Evolutionary conservation across 1,140 invertebrate genomes (phyloP), one percentile per base, ranked within the genome.

Genomic region (Polypedilum vanderplanki): DNA sequence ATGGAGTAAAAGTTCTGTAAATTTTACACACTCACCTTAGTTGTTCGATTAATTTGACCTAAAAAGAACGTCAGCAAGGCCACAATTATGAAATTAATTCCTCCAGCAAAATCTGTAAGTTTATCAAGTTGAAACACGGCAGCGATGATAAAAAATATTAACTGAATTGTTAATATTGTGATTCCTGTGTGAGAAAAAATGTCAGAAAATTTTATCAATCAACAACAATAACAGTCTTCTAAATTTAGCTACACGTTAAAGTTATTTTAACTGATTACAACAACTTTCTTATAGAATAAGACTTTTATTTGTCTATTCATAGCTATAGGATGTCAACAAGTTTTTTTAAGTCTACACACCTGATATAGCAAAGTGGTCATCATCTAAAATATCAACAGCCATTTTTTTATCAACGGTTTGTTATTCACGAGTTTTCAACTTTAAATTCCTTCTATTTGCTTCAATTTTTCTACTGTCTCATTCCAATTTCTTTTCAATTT

Each of bases 61-160:
- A 96, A 85, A 78, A 91, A 90, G 83, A 96, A 95, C 5, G 94
- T 95, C 5, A 96, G 83, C 74, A 96, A 80, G 12, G 94, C 93
- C 75, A 96, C 86, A 64, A 95, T 91, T 76, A 96, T 93, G 81
- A 97, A 96, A 84, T 96, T 96, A 70, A 91, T 90, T 75, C 94
- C 94, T 7, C 94, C 93, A 75, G 94, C 94, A 85, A 97, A 95
- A 83, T 96, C 95, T 0, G 93, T 94, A 15, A 97, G 83, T 86
- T 95, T 96, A 80, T 96, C 94, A 85, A 92, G 88, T 83, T 95
- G 91, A 78, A 93, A 93, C 64, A 89, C 87, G 9, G 92, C 92
- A 40, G 93, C 93, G 75, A 96, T 88, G 17, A 89, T 85, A 82
- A 96, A 97, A 84, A 96, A 97, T 57, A 93, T 87, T 65, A 96